phyloP scores from a whole-genome alignment of 2,888 invertebrate species.

The Epiblema foenella region DNA sequence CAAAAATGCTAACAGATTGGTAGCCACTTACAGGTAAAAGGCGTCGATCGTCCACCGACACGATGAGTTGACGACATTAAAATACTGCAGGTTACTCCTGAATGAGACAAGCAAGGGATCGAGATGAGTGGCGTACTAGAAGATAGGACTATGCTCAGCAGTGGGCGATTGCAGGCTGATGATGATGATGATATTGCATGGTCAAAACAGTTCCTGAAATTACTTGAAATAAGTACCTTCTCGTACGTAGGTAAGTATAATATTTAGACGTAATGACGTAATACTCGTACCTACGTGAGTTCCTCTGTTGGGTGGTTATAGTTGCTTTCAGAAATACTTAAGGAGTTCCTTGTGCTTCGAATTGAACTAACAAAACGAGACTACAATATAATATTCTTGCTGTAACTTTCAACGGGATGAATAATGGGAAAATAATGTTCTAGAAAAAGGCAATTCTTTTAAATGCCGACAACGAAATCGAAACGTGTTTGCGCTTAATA shows the following conservation, averaged over 20 bases:
- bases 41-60: no score
- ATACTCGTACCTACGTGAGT: not conserved
- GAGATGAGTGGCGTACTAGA: no score
- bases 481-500: not conserved
- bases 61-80: no score
- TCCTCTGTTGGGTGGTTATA: not conserved
- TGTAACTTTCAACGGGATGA: not conserved
- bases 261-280: not conserved
- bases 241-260: not conserved
- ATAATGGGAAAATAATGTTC: slow-evolving; percentile 4
- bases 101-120: no score
- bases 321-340: not conserved
- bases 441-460: not conserved
- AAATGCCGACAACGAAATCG: no score
- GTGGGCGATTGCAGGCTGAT: no score
- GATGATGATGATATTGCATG: no score
- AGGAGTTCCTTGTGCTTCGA: not conserved
- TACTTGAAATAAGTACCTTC: not conserved
- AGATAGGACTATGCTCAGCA: no score
- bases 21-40: no score
- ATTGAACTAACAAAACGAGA: not conserved
- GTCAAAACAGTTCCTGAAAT: not conserved
- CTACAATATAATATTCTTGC: not conserved
- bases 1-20: no score
- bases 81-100: no score